These are phyloP conservation scores for Athalia circularis DNA, from an alignment of 2,888 invertebrate genomes.

Conservation along the genomic window DNA sequence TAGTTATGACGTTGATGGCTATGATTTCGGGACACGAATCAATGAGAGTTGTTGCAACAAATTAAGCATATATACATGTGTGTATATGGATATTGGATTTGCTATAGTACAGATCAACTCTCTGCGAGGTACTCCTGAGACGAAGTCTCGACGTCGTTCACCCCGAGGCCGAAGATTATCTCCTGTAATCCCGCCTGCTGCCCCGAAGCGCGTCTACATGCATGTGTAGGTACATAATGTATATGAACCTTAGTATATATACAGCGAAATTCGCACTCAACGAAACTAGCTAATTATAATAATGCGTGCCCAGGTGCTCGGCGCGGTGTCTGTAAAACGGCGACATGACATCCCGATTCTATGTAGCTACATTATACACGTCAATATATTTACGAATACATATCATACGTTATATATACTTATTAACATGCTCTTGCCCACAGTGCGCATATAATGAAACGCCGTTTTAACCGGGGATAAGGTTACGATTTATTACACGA, in stretches of 20 bases:
- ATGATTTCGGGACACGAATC: conserved; percentile 65
- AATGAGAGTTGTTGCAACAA: conserved; percentile 74
- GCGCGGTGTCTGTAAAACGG: conserved; percentile 52
- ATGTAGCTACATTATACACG: background rate
- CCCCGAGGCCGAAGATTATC: conserved; percentile 40
- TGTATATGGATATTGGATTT: background rate
- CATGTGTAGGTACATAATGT: background rate
- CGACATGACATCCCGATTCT: conserved; percentile 1
- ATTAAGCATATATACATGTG: conserved; percentile 64
- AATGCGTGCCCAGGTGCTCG: conserved; percentile 59
- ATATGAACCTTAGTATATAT: background rate
- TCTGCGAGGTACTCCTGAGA: conserved; percentile 15
- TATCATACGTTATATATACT: no score
- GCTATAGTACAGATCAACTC: background rate
- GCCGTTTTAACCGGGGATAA: conserved; percentile 11
- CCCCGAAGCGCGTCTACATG: background rate
- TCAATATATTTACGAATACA: background rate
- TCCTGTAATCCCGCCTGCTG: conserved; percentile 42
- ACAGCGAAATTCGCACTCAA: conserved; percentile 39
- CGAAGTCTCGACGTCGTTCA: conserved; percentile 34
- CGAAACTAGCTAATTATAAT: conserved; percentile 73
- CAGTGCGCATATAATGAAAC: background rate
- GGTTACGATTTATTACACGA: conserved; percentile 37
- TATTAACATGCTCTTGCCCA: background rate
- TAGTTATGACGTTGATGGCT: background rate